Evolutionary conservation across 2,888 invertebrate species (phyloP), one percentile per base, ranked within the genome.

Genomic region (Drosophila subsilvestris): DNA sequence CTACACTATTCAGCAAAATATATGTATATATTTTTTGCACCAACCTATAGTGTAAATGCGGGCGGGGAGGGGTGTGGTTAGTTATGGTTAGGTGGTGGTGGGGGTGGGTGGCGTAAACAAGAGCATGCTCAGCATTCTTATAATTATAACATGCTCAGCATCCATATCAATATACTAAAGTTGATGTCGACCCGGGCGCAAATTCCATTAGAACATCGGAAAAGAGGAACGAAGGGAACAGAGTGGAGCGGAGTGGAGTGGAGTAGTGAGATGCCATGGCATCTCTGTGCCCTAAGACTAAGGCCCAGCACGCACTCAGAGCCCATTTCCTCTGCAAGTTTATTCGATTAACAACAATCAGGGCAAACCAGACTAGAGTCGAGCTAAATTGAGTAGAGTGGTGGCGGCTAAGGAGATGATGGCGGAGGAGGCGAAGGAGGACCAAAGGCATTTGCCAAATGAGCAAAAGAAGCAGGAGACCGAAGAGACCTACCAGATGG

Each of bases 321-420:
- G 73, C 75, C 83, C 84, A 80, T 84, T 82, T 82, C 86, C 82
- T 82, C 67, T 67, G 84, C 74, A 79, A 88, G 79, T 80, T 88
- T 86, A 85, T 85, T 85, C 85, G 85, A 85, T 85, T 85, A 88
- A 84, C 88, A 65, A 80, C 80, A 78, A 78, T 78, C 83, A 80
- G 78, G 56, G 70, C 63, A 25, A 60, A 57, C 61, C 50, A 53
- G 50, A 32, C 42, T 44, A 43, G 49, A 58, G 59, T 47, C 29
- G 37, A 44, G 63, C 56, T 61, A 72, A 56, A 54, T 49, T 56
- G 51, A 48, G 44, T 50, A 51, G 53, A 54, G 63, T 37, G 20
- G 25, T 14, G 22, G 22, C 22, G 22, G 22, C 22, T 3, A 22
- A 22, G 22, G 22, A 22, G 22, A 22, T 32, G 42, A 58, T 42